These are phyloP conservation scores for Takifugu rubripes DNA, from an alignment of 2,797 vertebrate species.

Conservation along the genomic window DNA sequence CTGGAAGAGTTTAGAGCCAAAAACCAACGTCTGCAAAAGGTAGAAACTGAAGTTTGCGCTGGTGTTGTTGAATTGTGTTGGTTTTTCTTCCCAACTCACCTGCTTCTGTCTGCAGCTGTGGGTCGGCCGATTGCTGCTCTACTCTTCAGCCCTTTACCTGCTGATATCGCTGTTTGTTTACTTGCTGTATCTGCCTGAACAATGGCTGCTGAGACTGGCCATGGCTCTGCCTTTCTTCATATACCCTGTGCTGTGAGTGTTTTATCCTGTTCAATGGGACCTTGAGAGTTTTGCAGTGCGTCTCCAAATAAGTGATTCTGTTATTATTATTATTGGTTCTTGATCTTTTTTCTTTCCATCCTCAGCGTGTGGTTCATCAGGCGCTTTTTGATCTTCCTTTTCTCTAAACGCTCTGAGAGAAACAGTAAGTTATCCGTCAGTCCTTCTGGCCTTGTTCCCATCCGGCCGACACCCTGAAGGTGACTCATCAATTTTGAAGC, in stretches of 20 bases:
- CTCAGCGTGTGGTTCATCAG: constrained; percentile 89
- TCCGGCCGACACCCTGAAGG: neutral
- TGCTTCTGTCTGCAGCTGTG: constrained; percentile 71
- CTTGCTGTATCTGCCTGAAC: constrained; percentile 89
- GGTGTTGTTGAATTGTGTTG: neutral
- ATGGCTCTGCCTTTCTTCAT: constrained; percentile 90
- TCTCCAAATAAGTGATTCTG: neutral
- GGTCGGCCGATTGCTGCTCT: constrained; percentile 90
- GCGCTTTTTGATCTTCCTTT: constrained; percentile 89
- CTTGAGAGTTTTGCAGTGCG: neutral
- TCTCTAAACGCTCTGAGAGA: constrained; percentile 92
- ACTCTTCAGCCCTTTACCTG: constrained; percentile 89
- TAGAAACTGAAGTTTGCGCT: constrained; percentile 29
- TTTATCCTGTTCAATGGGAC: neutral
- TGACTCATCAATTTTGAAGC: neutral
- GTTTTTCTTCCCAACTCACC: constrained; percentile 7
- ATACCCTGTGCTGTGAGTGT: constrained; percentile 92
- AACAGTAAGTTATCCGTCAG: constrained; percentile 83
- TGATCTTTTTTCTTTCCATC: constrained; percentile 10
- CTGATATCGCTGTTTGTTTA: constrained; percentile 85
- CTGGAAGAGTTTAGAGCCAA: constrained; percentile 93
- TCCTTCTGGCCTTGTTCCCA: neutral
- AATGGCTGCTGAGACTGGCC: constrained; percentile 81
- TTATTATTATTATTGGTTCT: neutral
- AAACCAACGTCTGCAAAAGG: constrained; percentile 92